Conservation (phyloP, 2,797 vertebrate genomes). For the Pachyuromys duprasi region DNA sequence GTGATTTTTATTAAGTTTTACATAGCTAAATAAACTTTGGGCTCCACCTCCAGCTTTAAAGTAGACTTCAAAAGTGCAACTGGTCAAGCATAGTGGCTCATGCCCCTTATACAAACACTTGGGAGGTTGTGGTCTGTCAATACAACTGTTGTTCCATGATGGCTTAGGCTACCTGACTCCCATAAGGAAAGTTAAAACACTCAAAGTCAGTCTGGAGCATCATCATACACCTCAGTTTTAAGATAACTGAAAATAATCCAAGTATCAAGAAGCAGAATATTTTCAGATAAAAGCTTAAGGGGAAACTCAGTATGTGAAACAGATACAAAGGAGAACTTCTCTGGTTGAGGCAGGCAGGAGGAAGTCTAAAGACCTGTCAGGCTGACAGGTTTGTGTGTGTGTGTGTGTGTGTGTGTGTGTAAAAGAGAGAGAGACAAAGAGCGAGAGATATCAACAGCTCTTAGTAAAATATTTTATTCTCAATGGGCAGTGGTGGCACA, state of each 20-base stretch:
- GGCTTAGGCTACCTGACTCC: background rate
- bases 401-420: background rate
- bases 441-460: background rate
- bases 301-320: background rate
- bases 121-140: background rate
- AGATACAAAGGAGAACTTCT: conserved; percentile 53
- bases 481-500: background rate
- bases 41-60: background rate
- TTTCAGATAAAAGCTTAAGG: conserved; percentile 9
- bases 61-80: background rate
- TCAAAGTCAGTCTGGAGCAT: background rate
- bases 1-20: background rate
- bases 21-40: conserved; percentile 4
- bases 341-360: background rate
- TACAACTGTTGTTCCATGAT: background rate
- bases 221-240: background rate
- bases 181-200: background rate
- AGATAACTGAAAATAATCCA: background rate
- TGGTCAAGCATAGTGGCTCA: background rate
- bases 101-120: background rate
- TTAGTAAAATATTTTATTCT: background rate
- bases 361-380: background rate
- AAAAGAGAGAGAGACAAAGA: too few species aligned
- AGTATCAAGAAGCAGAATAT: background rate
- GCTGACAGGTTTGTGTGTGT: background rate